These are phyloP conservation scores for Eustalomyia histrio DNA, from an alignment of 2,888 invertebrate genomes.

Conservation along the genomic window DNA sequence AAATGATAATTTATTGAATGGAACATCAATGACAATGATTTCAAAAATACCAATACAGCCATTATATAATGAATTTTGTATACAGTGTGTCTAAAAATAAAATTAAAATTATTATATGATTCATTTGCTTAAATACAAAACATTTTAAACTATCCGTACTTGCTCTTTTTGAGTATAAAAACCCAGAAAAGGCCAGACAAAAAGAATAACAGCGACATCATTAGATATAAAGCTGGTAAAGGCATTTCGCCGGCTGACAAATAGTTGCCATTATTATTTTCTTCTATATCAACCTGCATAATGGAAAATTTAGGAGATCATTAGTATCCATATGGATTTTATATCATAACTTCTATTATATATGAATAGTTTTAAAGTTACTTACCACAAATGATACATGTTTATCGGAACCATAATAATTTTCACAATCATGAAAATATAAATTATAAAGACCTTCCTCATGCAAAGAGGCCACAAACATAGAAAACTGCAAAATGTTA, in stretches of 20 bases:
- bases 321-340: no score
- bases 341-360: no score
- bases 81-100: conserved; percentile 86
- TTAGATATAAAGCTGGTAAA: conserved; percentile 93
- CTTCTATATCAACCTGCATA: conserved; percentile 90
- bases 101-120: neutral
- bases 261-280: conserved; percentile 91
- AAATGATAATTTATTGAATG: conserved; percentile 97
- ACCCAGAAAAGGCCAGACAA: conserved; percentile 96
- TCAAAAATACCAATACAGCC: conserved; percentile 95
- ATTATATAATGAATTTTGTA: conserved; percentile 98
- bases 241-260: conserved; percentile 98
- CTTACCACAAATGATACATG: conserved; percentile 81
- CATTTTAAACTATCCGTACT: conserved; percentile 78
- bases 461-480: conserved; percentile 86
- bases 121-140: neutral
- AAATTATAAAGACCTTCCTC: conserved; percentile 97
- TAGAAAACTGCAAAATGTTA: conserved; percentile 83
- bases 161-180: conserved; percentile 89
- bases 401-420: conserved; percentile 81
- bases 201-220: conserved; percentile 94
- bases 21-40: conserved; percentile 94
- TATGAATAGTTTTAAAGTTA: no score
- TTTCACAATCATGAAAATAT: conserved; percentile 96
- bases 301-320: neutral